Base-by-base conservation (phyloP, 1,140 invertebrate genomes). In the Drosophila punjabiensis region DNA sequence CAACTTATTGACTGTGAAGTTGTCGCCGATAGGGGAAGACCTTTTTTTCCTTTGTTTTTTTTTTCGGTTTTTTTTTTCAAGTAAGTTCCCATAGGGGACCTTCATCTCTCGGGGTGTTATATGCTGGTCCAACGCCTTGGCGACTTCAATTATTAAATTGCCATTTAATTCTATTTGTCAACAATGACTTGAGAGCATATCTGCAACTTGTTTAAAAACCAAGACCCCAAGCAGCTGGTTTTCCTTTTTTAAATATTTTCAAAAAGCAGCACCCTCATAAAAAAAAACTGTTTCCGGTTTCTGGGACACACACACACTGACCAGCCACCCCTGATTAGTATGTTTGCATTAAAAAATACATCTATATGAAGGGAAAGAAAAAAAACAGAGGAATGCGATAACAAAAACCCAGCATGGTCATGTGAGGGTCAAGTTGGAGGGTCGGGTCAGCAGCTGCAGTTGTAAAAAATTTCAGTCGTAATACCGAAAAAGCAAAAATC, bases 161-260 rank as follows among this genome's bases (percentile, higher is more conserved):
- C 55, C 73, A 68, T 83, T 88, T 88, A 59, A 81, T 88, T 88
- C 77, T 83, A 87, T 87, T 87, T 87, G 84, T 87, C 84, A 87
- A 88, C 84, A 88, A 88, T 78, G n/a, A 63, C 37, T 53, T 45
- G 18, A 41, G 67, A 24, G 35, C 45, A 28, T 53, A 74, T 76
- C 73, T 66, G 24, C 45, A 45, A 64, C 65, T 75, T 84, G 24
- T 55, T 62, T 56, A 74, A 58, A 48, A 70, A 61, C 61, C 52
- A 45, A 70, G 37, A 35, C 52, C 33, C 18, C 30, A 39, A 24
- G 73, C 67, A 69, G 73, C 76, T 76, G 82, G 43, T 10, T 50
- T 47, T 59, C 20, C 39, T 79, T 55, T 60, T 73, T 61, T 58
- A 33, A 74, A 71, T 37, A 37, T 24, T 56, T 32, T 24, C 41